Evolutionary conservation across 2,888 invertebrate species (phyloP), one percentile per base, ranked within the genome.

Genomic region (Rotaria macrura): DNA sequence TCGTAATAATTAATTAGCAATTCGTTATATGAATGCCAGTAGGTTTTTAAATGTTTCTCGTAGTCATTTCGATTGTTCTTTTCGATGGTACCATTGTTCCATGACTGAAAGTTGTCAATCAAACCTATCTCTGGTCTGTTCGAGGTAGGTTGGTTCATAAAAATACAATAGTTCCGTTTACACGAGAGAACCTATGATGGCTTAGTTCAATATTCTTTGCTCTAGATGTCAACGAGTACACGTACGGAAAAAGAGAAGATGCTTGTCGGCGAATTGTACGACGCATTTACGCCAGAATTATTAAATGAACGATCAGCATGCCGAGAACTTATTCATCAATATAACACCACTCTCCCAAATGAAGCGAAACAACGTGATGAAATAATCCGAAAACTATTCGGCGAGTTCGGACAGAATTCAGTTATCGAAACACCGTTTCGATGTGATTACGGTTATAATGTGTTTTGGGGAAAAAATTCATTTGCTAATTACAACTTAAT

Each of bases 371-470:
- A 49, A 38, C 55, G 85, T n/a, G 14, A 65, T 34, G 25, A 85
- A 74, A 84, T 84, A 9, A n/a, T 85, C 20, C 40, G 25, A 17
- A 65, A 85, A 84, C 34, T 85, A 40, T 74, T 85, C 20, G 85
- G 85, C 25, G 49, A 49, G 29, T 84, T 49, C 38, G 34, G 54
- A 10, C 7, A 38, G 2, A 72, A 54, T 12, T 38, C 47, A 47
- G 55, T 84, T 57, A 84, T 85, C n/a, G 85, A 85, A 43, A 57
- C 85, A 17, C 85, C 85, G 6, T 84, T 85, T 14, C 43, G 40
- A 25, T 85, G 85, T 40, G 85, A 85, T 40, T 85, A 85, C 29
- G 85, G 85, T 49, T 84, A 84, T 40, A 85, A 85, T 74, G 84
- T 85, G 34, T 47, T 84, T 38, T 65, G 65, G 57, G 85, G 40